Conservation (phyloP, 2,888 invertebrate species). For the Hirtodrosophila duncani region DNA sequence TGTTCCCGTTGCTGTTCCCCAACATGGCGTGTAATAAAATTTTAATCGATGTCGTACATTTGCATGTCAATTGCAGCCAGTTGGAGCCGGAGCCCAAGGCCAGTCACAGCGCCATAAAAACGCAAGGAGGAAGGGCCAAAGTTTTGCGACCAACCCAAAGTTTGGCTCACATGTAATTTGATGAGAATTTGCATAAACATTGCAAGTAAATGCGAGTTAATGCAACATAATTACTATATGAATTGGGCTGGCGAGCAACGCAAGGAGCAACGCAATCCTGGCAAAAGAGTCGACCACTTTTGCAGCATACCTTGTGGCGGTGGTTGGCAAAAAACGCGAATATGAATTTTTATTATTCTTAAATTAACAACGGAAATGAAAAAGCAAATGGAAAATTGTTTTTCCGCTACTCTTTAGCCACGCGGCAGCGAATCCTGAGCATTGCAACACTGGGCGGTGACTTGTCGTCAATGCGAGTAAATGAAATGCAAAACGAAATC, state of each 20-base stretch:
- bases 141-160: slow-evolving; percentile 33
- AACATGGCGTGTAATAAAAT: slow-evolving; percentile 72
- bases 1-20: slow-evolving; percentile 28
- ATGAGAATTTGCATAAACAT: slow-evolving; percentile 63
- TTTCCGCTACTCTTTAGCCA: slow-evolving; percentile 22
- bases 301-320: slow-evolving; percentile 20
- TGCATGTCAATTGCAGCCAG: slow-evolving; percentile 67
- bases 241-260: no score
- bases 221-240: slow-evolving; percentile 39
- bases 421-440: not conserved
- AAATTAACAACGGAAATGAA: slow-evolving; percentile 70
- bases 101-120: slow-evolving; percentile 64
- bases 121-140: slow-evolving; percentile 49
- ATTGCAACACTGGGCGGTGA: not conserved
- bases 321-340: slow-evolving; percentile 37
- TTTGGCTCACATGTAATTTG: slow-evolving; percentile 48
- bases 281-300: slow-evolving; percentile 22
- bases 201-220: slow-evolving; percentile 31
- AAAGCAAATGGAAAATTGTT: slow-evolving; percentile 67
- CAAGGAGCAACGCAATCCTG: slow-evolving; percentile 27
- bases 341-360: slow-evolving; percentile 70
- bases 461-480: slow-evolving; percentile 11
- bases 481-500: slow-evolving; percentile 37
- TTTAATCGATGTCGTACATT: slow-evolving; percentile 74
- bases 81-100: slow-evolving; percentile 47